A percentile compares a stretch with the other conserved stretches of the same genome.
Conservation (phyloP, 92 coral and sea anemone genomes). For the Phenganax marumi region DNA sequence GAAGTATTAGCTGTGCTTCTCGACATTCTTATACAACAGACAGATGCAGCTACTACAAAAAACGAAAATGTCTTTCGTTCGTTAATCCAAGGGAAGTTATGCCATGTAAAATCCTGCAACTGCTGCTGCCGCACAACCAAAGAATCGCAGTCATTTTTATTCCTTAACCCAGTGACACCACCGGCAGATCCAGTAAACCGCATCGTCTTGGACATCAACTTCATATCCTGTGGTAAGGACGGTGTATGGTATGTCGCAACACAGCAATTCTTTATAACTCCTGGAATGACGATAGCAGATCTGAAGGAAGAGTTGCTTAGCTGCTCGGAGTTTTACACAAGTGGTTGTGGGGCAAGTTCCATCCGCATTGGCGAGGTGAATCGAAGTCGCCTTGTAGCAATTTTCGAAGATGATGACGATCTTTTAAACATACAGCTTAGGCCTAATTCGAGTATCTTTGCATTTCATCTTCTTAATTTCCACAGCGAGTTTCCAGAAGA, state of each 20-base stretch:
- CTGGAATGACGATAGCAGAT: conserved; percentile 7
- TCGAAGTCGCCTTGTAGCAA: background rate
- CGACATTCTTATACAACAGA: background rate
- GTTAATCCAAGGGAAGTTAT: conserved; percentile 28
- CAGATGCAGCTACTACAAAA: too few relatives aligned
- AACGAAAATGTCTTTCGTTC: background rate
- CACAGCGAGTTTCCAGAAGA: background rate
- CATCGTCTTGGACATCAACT: background rate
- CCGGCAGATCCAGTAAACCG: background rate
- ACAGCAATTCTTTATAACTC: background rate
- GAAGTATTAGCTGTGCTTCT: conserved; percentile 19
- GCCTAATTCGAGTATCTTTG: conserved; percentile 16
- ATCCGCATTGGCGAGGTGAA: conserved; percentile 13
- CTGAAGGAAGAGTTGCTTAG: conserved; percentile 17
- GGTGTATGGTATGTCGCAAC: conserved; percentile 24
- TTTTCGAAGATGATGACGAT: background rate
- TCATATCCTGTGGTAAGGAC: background rate
- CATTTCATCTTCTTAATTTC: conserved; percentile 6
- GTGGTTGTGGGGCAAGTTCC: background rate
- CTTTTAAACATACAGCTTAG: background rate
- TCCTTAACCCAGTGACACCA: conserved; percentile 20
- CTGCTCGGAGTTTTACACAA: background rate
- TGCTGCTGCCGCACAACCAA: background rate
- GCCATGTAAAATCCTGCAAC: conserved; percentile 23
- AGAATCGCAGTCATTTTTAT: conserved; percentile 25